phyloP scores from a whole-genome alignment of 2,888 invertebrate species.

The Agrotis exclamationis region DNA sequence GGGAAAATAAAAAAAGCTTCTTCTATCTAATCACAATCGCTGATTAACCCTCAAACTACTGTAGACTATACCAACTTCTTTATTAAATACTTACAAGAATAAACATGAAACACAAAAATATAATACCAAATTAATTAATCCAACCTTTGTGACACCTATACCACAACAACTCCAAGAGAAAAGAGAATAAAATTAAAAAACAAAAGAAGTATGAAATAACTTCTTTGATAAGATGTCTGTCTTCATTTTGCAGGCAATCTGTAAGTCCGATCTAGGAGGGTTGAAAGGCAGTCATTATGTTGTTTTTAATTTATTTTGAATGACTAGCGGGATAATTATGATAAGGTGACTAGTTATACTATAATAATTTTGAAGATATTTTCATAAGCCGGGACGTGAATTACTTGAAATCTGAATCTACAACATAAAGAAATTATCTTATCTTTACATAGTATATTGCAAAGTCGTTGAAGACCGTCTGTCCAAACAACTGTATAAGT shows the following conservation, averaged over 20 bases:
- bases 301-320: not conserved
- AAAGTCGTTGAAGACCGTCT: no score
- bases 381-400: no score
- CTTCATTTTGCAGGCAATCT: constrained; percentile 16
- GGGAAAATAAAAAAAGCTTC: no score
- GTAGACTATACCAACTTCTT: no score
- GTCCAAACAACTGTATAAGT: no score
- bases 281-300: constrained; percentile 4
- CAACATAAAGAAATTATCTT: no score
- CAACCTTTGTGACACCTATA: constrained; percentile 7
- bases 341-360: not conserved
- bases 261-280: not conserved
- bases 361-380: no score
- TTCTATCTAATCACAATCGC: no score
- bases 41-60: no score
- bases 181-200: constrained; percentile 10
- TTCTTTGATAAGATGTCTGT: not conserved
- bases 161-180: not conserved
- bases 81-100: not conserved
- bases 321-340: not conserved
- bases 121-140: not conserved
- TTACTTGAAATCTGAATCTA: no score
- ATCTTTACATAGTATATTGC: no score
- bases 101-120: not conserved
- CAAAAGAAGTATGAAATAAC: constrained; percentile 24